Conservation (phyloP, 2,113 vertebrate genomes). For the Hymenochirus boettgeri region DNA sequence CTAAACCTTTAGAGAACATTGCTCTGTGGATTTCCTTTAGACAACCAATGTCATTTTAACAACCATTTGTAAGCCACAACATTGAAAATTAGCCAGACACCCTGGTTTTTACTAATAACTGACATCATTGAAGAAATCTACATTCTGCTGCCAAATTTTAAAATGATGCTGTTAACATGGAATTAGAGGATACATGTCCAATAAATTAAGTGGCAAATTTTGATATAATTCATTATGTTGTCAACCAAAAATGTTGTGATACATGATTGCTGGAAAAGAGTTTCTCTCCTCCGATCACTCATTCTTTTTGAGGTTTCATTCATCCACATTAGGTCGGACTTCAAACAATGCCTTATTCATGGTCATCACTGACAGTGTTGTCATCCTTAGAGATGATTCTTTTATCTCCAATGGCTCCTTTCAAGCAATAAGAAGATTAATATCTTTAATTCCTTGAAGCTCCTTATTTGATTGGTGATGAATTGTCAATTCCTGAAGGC, state of each 20-base stretch:
- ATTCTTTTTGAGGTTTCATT: slow-evolving; percentile 8
- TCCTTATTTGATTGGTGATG: slow-evolving; percentile 24
- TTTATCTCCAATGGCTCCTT: slow-evolving; percentile 28
- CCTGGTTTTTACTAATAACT: too few relatives aligned
- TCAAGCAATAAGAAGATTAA: slow-evolving; percentile 32
- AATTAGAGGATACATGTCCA: not conserved
- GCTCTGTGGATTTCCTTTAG: too few relatives aligned
- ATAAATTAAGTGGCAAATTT: not conserved
- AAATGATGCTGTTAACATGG: too few relatives aligned
- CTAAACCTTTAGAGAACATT: too few relatives aligned
- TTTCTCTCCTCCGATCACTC: not conserved
- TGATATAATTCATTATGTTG: not conserved
- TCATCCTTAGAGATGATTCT: slow-evolving; percentile 37
- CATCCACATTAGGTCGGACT: slow-evolving; percentile 10
- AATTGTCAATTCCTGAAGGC: slow-evolving; percentile 22
- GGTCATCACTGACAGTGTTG: slow-evolving; percentile 12
- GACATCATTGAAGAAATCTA: too few relatives aligned
- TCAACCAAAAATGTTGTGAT: not conserved
- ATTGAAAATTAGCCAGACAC: too few relatives aligned
- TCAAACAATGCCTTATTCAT: slow-evolving; percentile 24
- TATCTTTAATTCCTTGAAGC: slow-evolving; percentile 20
- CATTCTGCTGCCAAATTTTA: too few relatives aligned
- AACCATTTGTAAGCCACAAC: too few relatives aligned
- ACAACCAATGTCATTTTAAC: too few relatives aligned
- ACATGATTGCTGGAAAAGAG: not conserved